Base-by-base conservation (phyloP, 2,113 vertebrate species). In the Amphiprion percula region DNA sequence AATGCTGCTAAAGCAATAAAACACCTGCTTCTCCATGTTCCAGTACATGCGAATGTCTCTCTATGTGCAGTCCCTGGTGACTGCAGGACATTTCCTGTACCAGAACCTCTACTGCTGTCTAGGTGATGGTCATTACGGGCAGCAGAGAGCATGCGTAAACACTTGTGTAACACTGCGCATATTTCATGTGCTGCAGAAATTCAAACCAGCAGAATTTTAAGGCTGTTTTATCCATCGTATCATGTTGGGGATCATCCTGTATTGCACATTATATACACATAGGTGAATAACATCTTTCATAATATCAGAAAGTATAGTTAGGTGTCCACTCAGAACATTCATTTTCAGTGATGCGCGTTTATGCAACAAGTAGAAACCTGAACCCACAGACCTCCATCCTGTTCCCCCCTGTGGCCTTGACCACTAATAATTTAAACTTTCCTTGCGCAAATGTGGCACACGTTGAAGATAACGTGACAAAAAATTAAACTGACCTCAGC, bases 81-180 rank as follows among this genome's bases (percentile, higher is more conserved):
- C 11, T 44, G 41, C 41, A 15, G 11, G 10, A 9, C 5, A 52
- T 19, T 28, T 61, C 68, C 39, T 73, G 52, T n/a, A 11, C 19
- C 46, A 30, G 19, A 5, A 44, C 41, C 33, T 58, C 15, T 12
- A 41, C 33, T 12, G n/a, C 23, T 23, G 44, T 26, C 4, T 68
- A 23, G 68, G 64, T 61, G 72, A 39, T 65, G 46, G 59, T 69
- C 53, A 17, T 5, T 41, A 10, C 1, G 1, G 11, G 30, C 21
- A 33, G 19, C n/a, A n/a, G 17, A 49, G 68, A 46, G 33, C 28
- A 10, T 53, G 74, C 74, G 72, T 74, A 75, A 82, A 7, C 69
- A 64, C 61, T 79, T 44, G 77, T 79, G 77, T 26, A 55, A 50
- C 41, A 44, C 41, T 44, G 41, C 41, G 41, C 41, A 44, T 53